These are phyloP conservation scores for Ivindomyrus marchei DNA, from an alignment of 2,113 vertebrate genomes.

Conservation along the genomic window DNA sequence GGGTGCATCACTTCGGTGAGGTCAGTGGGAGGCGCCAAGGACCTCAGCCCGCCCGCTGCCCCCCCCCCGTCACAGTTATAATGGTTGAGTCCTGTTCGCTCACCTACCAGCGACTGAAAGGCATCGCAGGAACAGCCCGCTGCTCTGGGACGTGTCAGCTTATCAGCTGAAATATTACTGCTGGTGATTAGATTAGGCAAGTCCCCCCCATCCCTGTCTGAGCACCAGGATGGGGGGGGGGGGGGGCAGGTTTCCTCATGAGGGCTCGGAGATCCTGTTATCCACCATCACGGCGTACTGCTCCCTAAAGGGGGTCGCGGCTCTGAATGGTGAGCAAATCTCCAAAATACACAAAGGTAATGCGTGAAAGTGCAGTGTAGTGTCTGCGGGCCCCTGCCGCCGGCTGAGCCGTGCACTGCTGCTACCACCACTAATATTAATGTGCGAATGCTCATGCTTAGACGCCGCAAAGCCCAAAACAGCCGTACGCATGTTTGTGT, in stretches of 20 bases:
- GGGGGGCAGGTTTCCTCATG: not conserved
- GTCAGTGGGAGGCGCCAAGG: conserved; percentile 7
- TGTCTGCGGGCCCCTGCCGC: not conserved
- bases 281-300: not conserved
- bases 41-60: conserved; percentile 7
- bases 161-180: conserved; percentile 29
- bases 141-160: conserved; percentile 27
- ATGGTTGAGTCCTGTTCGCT: not conserved
- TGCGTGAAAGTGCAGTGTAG: not conserved
- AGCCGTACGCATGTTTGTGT: not conserved
- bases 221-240: conserved; percentile 10
- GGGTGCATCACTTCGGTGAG: conserved; percentile 11
- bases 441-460: not conserved
- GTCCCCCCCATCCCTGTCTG: conserved; percentile 19
- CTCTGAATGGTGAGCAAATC: not conserved
- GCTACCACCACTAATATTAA: not conserved
- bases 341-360: not conserved
- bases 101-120: conserved; percentile 24
- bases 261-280: not conserved
- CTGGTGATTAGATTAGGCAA: conserved; percentile 39
- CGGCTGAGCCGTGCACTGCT: not conserved
- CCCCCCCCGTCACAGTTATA: conserved; percentile 3
- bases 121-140: conserved; percentile 18
- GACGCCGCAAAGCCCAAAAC: not conserved
- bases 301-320: not conserved